phyloP scores from a whole-genome alignment of 2,113 vertebrate genomes.

The Nannospalax galili region DNA sequence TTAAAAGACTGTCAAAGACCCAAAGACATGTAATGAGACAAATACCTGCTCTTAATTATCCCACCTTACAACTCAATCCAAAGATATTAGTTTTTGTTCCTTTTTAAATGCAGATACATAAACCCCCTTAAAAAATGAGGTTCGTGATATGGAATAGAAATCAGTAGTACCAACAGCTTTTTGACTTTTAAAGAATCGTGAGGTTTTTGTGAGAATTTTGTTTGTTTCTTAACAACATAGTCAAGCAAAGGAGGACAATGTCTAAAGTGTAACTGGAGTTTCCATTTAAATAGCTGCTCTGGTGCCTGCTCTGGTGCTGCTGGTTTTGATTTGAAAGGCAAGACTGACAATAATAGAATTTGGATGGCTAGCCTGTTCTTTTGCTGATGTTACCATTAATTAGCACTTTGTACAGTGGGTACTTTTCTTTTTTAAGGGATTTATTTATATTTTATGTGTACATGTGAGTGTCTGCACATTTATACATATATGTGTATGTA shows the following conservation, averaged over 20 bases:
- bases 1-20: constrained; percentile 46
- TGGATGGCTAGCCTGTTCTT: constrained; percentile 36
- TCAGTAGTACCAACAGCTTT: background rate
- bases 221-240: constrained; percentile 63
- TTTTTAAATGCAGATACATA: constrained; percentile 13
- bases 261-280: constrained; percentile 57
- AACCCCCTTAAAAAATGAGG: background rate
- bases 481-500: too few species aligned
- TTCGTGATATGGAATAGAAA: background rate
- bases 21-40: constrained; percentile 60
- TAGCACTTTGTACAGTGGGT: constrained; percentile 26
- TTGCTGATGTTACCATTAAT: constrained; percentile 62
- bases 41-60: constrained; percentile 56
- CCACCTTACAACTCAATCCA: constrained; percentile 44
- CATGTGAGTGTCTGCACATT: background rate
- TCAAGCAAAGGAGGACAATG: constrained; percentile 63
- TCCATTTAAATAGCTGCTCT: constrained; percentile 53
- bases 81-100: constrained; percentile 49
- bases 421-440: background rate
- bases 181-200: constrained; percentile 45
- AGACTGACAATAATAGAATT: constrained; percentile 53
- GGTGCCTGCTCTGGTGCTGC: background rate
- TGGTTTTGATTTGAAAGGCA: constrained; percentile 57
- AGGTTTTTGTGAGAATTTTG: constrained; percentile 19
- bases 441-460: background rate